These are phyloP conservation scores for Mylabris phalerata DNA, from an alignment of 1,140 invertebrate species.

Conservation along the genomic window DNA sequence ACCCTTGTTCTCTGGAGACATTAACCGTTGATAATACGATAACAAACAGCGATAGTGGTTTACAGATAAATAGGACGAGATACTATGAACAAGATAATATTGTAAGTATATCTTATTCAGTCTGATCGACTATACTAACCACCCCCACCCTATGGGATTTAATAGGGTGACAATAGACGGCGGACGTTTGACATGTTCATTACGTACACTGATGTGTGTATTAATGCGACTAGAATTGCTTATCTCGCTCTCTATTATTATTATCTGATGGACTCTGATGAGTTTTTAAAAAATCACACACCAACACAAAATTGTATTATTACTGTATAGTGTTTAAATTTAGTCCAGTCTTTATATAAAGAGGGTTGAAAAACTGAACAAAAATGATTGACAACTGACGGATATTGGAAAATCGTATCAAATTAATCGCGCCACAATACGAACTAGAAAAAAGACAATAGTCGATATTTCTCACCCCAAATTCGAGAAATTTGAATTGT, in stretches of 20 bases:
- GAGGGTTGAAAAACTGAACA: no score
- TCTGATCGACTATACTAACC: no score
- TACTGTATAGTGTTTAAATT: no score
- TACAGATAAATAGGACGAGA: slow-evolving; percentile 15
- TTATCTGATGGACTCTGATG: slow-evolving; percentile 13
- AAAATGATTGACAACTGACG: no score
- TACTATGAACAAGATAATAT: slow-evolving; percentile 7
- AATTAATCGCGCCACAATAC: no score
- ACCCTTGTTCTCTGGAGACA: slow-evolving; percentile 14
- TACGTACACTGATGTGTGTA: slow-evolving; percentile 16
- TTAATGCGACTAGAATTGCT: slow-evolving; percentile 18
- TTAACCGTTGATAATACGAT: slow-evolving; percentile 15
- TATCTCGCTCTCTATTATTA: slow-evolving; percentile 3
- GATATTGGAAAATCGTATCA: no score
- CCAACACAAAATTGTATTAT: no score
- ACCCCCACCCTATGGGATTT: not conserved
- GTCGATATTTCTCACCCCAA: no score
- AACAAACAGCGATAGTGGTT: slow-evolving; percentile 11
- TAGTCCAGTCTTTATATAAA: no score
- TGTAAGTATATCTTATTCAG: no score
- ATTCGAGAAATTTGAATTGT: no score
- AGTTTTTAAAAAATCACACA: slow-evolving; percentile 9
- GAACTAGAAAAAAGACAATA: no score
- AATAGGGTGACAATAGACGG: slow-evolving; percentile 11
- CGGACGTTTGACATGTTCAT: slow-evolving; percentile 13